Evolutionary conservation across 1,140 invertebrate genomes (phyloP).

Genomic region (Goniozus legneri): DNA sequence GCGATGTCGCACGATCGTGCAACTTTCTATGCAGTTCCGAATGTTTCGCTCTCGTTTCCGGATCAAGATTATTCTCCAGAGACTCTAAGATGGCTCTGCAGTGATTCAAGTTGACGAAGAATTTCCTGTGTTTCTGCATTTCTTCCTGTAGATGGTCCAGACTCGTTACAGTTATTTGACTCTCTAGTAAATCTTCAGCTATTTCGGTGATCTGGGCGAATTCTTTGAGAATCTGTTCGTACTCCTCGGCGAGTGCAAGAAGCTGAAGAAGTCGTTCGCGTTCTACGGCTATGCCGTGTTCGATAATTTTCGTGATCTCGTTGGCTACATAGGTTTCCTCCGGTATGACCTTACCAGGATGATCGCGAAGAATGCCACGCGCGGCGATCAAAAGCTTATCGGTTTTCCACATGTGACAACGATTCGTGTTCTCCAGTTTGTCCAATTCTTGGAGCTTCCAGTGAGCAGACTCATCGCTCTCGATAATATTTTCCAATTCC

Average conservation of each 20-base stretch:
- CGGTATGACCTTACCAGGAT: constrained; percentile 65
- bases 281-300: constrained; percentile 65
- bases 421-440: constrained; percentile 62
- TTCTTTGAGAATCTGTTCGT: constrained; percentile 80
- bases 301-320: constrained; percentile 66
- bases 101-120: constrained; percentile 83
- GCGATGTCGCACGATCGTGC: constrained; percentile 67
- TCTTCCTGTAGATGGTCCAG: constrained; percentile 78
- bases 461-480: constrained; percentile 58
- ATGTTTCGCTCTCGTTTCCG: constrained; percentile 70
- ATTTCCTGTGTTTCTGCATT: constrained; percentile 83
- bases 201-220: constrained; percentile 80
- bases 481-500: constrained; percentile 57
- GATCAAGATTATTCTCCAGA: constrained; percentile 76
- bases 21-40: constrained; percentile 72
- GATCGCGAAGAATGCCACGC: constrained; percentile 59
- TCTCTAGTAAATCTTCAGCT: constrained; percentile 72
- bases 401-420: constrained; percentile 52
- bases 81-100: constrained; percentile 81
- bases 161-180: constrained; percentile 68
- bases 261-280: constrained; percentile 71
- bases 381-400: constrained; percentile 55
- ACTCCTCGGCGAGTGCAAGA: constrained; percentile 73
- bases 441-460: constrained; percentile 65
- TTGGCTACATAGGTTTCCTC: constrained; percentile 61